phyloP scores from a whole-genome alignment of 2,797 vertebrate species.

The Ctenopoma kingsleyae region DNA sequence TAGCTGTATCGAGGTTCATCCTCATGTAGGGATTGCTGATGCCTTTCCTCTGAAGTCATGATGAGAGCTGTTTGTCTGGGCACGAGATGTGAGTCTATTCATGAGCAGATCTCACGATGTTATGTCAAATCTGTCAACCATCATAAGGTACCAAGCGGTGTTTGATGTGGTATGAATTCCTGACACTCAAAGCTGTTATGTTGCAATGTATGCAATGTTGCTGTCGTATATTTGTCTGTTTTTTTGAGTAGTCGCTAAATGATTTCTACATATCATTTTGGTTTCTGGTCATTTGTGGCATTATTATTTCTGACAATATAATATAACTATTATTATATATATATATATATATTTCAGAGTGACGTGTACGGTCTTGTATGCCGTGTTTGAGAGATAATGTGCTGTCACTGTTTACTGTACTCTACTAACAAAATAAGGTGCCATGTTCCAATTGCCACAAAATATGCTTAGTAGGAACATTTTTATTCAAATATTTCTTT shows the following conservation, averaged over 20 bases:
- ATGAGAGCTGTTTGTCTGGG: slow-evolving; percentile 74
- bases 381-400: not conserved
- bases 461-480: not conserved
- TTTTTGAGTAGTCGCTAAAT: not conserved
- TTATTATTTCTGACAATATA: slow-evolving; percentile 20
- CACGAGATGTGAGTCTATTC: slow-evolving; percentile 67
- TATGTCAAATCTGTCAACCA: slow-evolving; percentile 74
- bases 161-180: slow-evolving; percentile 71
- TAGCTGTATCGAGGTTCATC: slow-evolving; percentile 65
- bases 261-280: slow-evolving; percentile 22
- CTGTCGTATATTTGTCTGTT: slow-evolving; percentile 5
- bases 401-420: slow-evolving; percentile 12
- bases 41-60: slow-evolving; percentile 80
- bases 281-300: slow-evolving; percentile 25
- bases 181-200: slow-evolving; percentile 32
- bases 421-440: not conserved
- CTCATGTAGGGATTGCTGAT: slow-evolving; percentile 58
- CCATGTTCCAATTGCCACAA: not conserved
- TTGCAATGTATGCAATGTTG: not conserved
- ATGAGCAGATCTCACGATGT: slow-evolving; percentile 53
- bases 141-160: slow-evolving; percentile 45
- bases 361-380: not conserved
- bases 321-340: no score
- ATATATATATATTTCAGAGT: slow-evolving; percentile 3
- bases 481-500: not conserved